Evolutionary conservation across 37 sponge, comb jelly and placozoan species (phyloP).

Genomic region (Mnemiopsis leidyi): DNA sequence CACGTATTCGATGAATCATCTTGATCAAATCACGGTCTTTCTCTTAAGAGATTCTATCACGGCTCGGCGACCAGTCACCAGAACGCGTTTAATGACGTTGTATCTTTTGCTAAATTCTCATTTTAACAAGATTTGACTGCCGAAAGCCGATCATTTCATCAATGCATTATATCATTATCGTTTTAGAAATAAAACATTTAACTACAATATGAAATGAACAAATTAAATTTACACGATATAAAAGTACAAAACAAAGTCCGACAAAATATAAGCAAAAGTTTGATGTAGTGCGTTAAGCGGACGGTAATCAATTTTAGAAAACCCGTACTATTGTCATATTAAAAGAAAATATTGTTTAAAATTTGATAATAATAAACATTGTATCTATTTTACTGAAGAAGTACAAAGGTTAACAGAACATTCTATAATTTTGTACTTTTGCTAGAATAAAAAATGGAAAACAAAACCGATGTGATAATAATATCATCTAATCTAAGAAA

Average conservation of each 20-base stretch:
- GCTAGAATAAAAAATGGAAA: background rate
- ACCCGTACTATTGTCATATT: no score
- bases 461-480: background rate
- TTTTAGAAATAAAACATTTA: background rate
- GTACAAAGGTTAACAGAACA: background rate
- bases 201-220: background rate
- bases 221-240: background rate
- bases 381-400: no score
- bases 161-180: no score
- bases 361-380: no score
- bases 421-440: background rate
- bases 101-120: background rate
- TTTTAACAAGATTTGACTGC: no score
- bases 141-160: no score
- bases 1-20: background rate
- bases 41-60: no score
- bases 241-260: background rate
- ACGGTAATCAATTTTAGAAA: no score
- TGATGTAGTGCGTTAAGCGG: no score
- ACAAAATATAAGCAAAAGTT: background rate
- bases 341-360: no score
- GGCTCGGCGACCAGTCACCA: background rate
- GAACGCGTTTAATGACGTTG: background rate
- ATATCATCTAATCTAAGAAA: background rate
- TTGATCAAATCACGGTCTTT: background rate